Evolutionary conservation across 1,140 invertebrate species (phyloP).

Genomic region (Sycophaga agraensis): DNA sequence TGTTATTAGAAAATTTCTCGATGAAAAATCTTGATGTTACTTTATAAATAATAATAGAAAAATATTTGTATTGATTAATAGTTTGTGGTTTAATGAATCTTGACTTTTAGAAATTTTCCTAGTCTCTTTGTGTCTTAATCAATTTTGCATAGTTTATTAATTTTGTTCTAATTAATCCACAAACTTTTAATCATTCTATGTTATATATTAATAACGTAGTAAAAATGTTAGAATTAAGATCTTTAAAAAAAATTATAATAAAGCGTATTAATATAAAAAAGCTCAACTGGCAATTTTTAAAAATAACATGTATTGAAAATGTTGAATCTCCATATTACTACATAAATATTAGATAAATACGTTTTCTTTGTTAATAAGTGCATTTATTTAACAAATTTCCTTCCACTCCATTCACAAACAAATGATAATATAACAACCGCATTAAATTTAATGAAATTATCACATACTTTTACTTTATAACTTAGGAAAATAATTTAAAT

Average conservation of each 20-base stretch:
- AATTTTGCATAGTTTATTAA: constrained; percentile 15
- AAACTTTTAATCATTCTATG: constrained; percentile 19
- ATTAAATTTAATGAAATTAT: too few species aligned
- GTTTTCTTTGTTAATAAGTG: constrained; percentile 40
- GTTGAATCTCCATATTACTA: constrained; percentile 40
- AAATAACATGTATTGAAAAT: constrained; percentile 41
- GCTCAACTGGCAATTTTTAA: constrained; percentile 44
- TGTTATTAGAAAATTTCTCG: constrained; percentile 22
- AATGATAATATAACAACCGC: too few species aligned
- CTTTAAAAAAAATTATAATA: constrained; percentile 16
- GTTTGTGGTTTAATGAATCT: constrained; percentile 22
- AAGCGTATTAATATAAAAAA: constrained; percentile 28
- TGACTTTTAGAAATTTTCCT: constrained; percentile 17
- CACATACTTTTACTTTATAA: too few species aligned
- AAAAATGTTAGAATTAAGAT: constrained; percentile 19
- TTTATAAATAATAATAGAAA: constrained; percentile 22
- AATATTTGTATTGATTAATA: constrained; percentile 24
- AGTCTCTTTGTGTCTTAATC: constrained; percentile 16
- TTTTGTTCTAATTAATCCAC: constrained; percentile 17
- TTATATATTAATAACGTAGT: constrained; percentile 16
- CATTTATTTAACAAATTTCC: neutral
- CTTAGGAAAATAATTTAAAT: too few species aligned
- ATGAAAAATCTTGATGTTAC: constrained; percentile 9
- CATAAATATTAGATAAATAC: constrained; percentile 40
- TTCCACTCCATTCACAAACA: too few species aligned